Conservation (phyloP, 2,888 invertebrate species). For the Netelia virgata region DNA sequence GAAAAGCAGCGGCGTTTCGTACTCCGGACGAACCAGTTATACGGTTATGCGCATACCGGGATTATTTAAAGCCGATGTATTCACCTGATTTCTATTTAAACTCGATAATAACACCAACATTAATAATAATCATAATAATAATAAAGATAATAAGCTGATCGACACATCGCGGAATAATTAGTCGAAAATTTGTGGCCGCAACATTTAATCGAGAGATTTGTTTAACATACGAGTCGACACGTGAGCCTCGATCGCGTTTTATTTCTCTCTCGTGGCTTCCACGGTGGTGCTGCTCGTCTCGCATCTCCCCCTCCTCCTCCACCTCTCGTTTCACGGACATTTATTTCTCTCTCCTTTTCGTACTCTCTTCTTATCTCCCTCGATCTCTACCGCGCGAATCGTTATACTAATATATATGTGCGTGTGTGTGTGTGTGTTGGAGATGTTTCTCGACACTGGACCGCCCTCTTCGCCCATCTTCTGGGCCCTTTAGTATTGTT, state of each 20-base stretch:
- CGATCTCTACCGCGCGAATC: slow-evolving; percentile 58
- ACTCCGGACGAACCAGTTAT: slow-evolving; percentile 37
- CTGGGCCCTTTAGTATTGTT: not conserved
- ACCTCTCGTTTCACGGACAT: slow-evolving; percentile 12
- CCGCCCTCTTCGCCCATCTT: slow-evolving; percentile 40
- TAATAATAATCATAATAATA: no score
- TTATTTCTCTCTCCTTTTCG: slow-evolving; percentile 48
- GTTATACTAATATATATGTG: slow-evolving; percentile 24
- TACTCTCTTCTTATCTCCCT: slow-evolving; percentile 47
- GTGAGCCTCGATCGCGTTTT: slow-evolving; percentile 6
- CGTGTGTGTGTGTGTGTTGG: not conserved
- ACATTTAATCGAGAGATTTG: slow-evolving; percentile 2
- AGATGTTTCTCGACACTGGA: not conserved
- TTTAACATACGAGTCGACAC: not conserved
- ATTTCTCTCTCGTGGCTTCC: not conserved
- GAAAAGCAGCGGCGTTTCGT: slow-evolving; percentile 19
- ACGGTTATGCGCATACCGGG: slow-evolving; percentile 23
- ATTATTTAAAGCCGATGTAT: slow-evolving; percentile 23
- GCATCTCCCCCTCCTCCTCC: not conserved
- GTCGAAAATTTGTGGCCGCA: not conserved
- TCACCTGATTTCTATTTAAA: no score
- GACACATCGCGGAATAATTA: not conserved
- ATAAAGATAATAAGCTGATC: no score
- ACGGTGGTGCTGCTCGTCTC: slow-evolving; percentile 13
- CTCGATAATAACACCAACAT: no score